Percentiles rank a stretch among this genome's conserved stretches.
These are phyloP conservation scores for Iphiclides podalirius DNA, from an alignment of 2,888 invertebrate genomes.

Conservation along the genomic window DNA sequence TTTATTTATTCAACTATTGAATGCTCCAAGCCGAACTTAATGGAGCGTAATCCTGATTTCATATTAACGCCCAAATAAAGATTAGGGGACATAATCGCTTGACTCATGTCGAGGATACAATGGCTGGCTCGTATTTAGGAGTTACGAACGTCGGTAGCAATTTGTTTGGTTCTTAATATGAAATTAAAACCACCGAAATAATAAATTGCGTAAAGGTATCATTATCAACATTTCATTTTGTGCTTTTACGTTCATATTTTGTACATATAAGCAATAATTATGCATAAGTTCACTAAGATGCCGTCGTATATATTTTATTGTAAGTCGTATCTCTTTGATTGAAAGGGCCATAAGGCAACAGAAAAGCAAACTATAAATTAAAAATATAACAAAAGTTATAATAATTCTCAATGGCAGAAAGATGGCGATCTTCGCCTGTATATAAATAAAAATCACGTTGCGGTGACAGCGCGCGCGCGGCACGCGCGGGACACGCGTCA, in stretches of 20 bases:
- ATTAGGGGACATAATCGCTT: slow-evolving; percentile 52
- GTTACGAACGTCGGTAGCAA: not conserved
- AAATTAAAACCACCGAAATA: not conserved
- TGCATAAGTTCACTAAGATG: too few relatives aligned
- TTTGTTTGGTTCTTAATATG: not conserved
- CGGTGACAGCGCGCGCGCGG: slow-evolving; percentile 38
- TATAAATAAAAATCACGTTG: not conserved
- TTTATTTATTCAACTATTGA: slow-evolving; percentile 72
- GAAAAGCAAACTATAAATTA: too few relatives aligned
- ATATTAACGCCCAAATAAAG: slow-evolving; percentile 66
- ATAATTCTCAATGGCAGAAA: slow-evolving; percentile 9
- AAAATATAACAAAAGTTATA: too few relatives aligned
- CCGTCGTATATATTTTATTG: too few relatives aligned
- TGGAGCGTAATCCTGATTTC: slow-evolving; percentile 68
- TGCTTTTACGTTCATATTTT: not conserved
- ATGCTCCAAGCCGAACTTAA: slow-evolving; percentile 56
- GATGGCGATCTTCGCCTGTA: slow-evolving; percentile 20
- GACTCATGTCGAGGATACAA: slow-evolving; percentile 32
- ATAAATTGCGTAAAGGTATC: not conserved
- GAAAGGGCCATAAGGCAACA: too few relatives aligned
- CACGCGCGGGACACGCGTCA: slow-evolving; percentile 65
- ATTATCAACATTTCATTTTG: not conserved
- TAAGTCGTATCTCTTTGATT: too few relatives aligned
- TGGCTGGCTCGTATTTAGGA: slow-evolving; percentile 8
- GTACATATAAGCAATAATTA: not conserved